phyloP scores from a whole-genome alignment of 2,797 vertebrate genomes.

The Champsocephalus esox region DNA sequence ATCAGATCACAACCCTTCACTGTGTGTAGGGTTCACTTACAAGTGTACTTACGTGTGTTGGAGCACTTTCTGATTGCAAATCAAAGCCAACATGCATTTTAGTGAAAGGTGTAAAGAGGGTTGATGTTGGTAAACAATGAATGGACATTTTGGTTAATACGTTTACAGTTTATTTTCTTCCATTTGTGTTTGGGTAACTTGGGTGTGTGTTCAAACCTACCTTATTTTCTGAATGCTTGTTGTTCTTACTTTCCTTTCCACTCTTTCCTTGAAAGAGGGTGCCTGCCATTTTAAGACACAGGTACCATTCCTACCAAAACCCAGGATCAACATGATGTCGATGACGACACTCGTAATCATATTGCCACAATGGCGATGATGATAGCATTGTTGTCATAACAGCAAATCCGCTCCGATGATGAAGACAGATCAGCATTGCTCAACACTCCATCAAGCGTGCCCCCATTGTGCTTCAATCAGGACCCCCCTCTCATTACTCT shows the following conservation, averaged over 20 bases:
- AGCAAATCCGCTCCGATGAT: constrained; percentile 66
- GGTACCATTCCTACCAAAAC: neutral
- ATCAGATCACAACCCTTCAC: too few relatives aligned
- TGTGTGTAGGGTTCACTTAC: too few relatives aligned
- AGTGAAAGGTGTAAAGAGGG: too few relatives aligned
- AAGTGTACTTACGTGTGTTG: too few relatives aligned
- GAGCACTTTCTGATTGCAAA: too few relatives aligned
- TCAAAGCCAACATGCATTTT: too few relatives aligned
- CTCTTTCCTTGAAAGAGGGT: neutral
- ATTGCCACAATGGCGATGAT: constrained; percentile 25
- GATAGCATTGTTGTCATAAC: constrained; percentile 61
- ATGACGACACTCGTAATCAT: constrained; percentile 30
- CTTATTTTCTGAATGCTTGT: neutral
- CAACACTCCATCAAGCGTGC: constrained; percentile 81
- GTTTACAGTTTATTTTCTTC: neutral
- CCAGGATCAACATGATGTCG: neutral
- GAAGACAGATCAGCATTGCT: constrained; percentile 77
- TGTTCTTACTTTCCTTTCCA: neutral
- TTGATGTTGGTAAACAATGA: too few relatives aligned
- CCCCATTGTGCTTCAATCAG: constrained; percentile 78
- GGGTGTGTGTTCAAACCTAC: neutral
- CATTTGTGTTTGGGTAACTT: neutral
- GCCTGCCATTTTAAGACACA: neutral
- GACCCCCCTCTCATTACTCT: constrained; percentile 76
- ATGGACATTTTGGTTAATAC: too few relatives aligned